A percentile compares a stretch with the other conserved stretches of the same genome.
Evolutionary conservation across 2,113 vertebrate genomes (phyloP).

Genomic region (Leptosomus discolor): DNA sequence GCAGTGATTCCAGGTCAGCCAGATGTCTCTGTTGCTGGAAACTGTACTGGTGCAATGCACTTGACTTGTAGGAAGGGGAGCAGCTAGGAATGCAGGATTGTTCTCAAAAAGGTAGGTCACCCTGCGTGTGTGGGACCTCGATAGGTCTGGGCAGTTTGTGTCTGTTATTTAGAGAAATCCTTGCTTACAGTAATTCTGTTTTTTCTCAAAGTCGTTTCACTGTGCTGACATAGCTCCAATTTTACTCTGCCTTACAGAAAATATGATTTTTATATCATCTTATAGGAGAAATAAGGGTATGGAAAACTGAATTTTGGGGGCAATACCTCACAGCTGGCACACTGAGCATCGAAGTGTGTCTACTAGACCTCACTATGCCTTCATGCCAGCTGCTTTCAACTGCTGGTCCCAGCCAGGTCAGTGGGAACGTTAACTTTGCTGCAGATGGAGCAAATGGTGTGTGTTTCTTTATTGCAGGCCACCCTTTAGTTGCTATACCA

Average conservation of each 20-base stretch:
- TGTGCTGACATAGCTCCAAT: neutral
- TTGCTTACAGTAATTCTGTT: neutral
- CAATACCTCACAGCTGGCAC: neutral
- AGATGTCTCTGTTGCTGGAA: neutral
- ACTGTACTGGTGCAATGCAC: neutral
- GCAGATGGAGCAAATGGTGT: neutral
- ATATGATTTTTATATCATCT: neutral
- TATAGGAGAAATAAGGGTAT: neutral
- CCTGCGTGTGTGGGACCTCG: neutral
- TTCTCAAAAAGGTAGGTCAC: neutral
- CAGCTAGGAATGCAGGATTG: neutral
- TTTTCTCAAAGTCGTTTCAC: neutral
- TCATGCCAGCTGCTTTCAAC: neutral
- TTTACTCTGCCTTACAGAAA: neutral
- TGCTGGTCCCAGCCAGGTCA: neutral
- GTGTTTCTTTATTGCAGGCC: neutral
- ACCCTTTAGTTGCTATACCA: neutral
- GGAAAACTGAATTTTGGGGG: neutral
- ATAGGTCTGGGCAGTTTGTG: neutral
- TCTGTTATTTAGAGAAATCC: neutral
- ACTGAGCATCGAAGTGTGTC: neutral
- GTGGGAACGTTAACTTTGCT: neutral
- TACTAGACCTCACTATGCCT: neutral
- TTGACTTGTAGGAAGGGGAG: neutral
- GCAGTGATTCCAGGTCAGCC: neutral